Evolutionary conservation across 2,113 vertebrate genomes (phyloP).

Genomic region (Aepyceros melampus): DNA sequence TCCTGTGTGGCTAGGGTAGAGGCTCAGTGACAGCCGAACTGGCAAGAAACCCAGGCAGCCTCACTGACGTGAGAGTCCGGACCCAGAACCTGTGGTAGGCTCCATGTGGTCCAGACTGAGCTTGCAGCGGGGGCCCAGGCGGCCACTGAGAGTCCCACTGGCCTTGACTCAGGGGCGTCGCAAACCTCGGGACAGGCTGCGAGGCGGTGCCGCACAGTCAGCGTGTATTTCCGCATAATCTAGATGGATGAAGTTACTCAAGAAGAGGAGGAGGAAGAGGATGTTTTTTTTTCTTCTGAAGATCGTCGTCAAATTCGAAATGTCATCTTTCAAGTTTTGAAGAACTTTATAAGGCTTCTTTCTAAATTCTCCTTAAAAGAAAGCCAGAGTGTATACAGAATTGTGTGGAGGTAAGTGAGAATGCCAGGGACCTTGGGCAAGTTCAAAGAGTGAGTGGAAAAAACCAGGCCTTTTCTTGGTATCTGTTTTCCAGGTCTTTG

Average conservation of each 20-base stretch:
- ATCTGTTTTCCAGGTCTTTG: constrained; percentile 85
- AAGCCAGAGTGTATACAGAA: constrained; percentile 83
- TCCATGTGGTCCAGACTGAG: not conserved
- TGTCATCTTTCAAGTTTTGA: constrained; percentile 83
- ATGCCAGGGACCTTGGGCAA: not conserved
- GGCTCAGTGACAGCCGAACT: not conserved
- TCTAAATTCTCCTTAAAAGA: constrained; percentile 88
- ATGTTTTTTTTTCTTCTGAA: constrained; percentile 82
- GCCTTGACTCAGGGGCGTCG: not conserved
- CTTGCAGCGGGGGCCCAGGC: not conserved
- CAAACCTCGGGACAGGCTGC: not conserved
- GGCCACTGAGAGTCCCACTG: not conserved
- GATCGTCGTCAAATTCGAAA: constrained; percentile 87
- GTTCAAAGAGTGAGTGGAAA: not conserved
- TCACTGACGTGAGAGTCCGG: not conserved
- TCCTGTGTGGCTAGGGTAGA: not conserved
- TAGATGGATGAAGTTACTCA: constrained; percentile 83
- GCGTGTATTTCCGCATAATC: not conserved
- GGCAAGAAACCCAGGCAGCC: not conserved
- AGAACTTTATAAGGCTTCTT: constrained; percentile 88
- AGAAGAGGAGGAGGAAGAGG: constrained; percentile 79
- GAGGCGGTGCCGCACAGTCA: not conserved
- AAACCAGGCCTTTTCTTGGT: constrained; percentile 25
- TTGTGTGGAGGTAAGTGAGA: constrained; percentile 84
- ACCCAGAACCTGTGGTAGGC: not conserved